Evolutionary conservation across 2,797 vertebrate genomes (phyloP), one percentile per base, ranked within the genome.

Genomic region (Falco cherrug): DNA sequence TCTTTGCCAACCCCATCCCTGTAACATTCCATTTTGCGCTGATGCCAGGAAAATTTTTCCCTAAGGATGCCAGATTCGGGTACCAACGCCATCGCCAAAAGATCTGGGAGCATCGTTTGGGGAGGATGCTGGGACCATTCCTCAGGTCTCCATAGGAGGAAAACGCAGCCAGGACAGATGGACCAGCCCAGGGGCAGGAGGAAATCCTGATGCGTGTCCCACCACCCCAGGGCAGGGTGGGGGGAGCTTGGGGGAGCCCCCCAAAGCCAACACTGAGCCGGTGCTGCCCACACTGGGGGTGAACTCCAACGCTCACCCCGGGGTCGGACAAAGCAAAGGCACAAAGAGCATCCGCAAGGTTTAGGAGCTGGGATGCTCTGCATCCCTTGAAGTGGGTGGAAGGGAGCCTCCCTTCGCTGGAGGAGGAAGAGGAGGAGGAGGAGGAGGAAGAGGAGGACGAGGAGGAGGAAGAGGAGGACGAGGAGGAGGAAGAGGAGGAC

Each of bases 1-100:
- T 9, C 6, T 84, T 64, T 37, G 15, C n/a, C 50, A 33, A 14
- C 33, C 33, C 33, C 35, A 9, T 10, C 41, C 56, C 31, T 8
- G 16, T 16, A 26, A 25, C 2, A 1, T 15, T 10, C n/a, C 3
- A 4, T 33, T 37, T 17, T 24, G 48, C 28, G 3, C 41, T 1
- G 4, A 9, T 3, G 17, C 4, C 7, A 2, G 26, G 28, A 18
- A 29, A 6, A 19, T 20, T 10, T 39, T 76, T 54, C 41, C n/a
- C 15, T 20, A 24, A 69, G 54, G 35, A 13, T 20, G 41, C 16
- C 16, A 13, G 28, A 21, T 69, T 82, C 28, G 3, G 6, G 35
- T 35, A 41, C 29, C 41, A n/a, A 50, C 24, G 12, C 57, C 16
- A 8, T 26, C n/a, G 41, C 14, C 37, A 37, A 43, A 70, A 45